Base-by-base conservation (phyloP, 1,140 invertebrate species). In the Nasonia vitripennis region DNA sequence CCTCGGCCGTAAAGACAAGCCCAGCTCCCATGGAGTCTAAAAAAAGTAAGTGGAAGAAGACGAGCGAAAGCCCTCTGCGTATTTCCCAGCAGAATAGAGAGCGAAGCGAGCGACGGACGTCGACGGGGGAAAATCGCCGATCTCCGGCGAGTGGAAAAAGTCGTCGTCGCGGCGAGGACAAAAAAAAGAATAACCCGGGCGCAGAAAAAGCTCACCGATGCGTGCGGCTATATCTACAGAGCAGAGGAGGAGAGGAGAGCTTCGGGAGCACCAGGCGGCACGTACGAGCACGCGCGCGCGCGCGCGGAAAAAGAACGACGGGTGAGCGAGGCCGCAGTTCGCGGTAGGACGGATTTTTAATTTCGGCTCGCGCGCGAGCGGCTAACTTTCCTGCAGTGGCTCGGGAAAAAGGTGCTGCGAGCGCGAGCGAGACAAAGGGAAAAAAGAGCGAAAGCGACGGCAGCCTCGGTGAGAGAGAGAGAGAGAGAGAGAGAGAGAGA, bases 301-400 rank as follows among this genome's bases (percentile, higher is more conserved):
- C 11, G 48, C 55, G 55, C 51, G 73, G 62, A 78, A 83, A 83
- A 70, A 83, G 74, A 83, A 83, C 34, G 74, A 70, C n/a, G 68
- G 23, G 31, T 14, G 79, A 48, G 10, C 17, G 67, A 27, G 79
- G 79, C 14, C n/a, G 48, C 71, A 51, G 41, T 71, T 71, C 75
- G 77, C 77, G 75, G 83, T 84, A 78, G 83, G 77, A 73, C 83
- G 83, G 83, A 84, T 84, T 84, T 84, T 84, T 84, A 84, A 84
- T 84, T 84, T 84, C 67, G 83, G 68, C 83, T 67, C 62, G 74
- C 82, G 34, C 62, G 77, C 75, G 34, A 75, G 70, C 70, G 83
- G 83, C 78, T 68, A 79, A 79, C 68, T 85, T 85, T 80, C 71
- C 78, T 85, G 37, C 68, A 34, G 62, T 84, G 67, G 11, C 41